phyloP scores from a whole-genome alignment of 2,797 vertebrate species.

The Alectoris magna region DNA sequence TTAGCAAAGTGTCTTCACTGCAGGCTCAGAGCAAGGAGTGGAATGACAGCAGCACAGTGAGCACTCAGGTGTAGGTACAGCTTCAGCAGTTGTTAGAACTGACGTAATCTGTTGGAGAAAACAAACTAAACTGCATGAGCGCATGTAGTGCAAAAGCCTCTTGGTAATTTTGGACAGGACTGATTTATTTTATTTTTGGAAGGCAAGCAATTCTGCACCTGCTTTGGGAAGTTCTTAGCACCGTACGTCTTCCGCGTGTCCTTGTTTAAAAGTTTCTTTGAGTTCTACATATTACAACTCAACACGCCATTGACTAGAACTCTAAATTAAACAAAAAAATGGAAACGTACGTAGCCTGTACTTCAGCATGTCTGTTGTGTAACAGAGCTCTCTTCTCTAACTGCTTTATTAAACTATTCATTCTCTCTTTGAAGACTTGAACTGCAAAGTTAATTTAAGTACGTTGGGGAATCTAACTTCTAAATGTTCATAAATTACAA shows the following conservation, averaged over 20 bases:
- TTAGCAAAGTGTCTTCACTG: constrained; percentile 7
- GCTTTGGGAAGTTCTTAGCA: background rate
- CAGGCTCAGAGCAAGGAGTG: background rate
- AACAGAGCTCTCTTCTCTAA: constrained; percentile 63
- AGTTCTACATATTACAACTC: background rate
- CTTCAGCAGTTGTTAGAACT: background rate
- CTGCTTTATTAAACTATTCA: constrained; percentile 74
- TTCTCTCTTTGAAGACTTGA: constrained; percentile 66
- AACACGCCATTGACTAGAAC: background rate
- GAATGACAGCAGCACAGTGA: background rate
- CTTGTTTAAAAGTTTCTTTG: background rate
- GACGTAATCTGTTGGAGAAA: background rate
- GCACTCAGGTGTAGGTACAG: background rate
- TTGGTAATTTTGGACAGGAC: background rate
- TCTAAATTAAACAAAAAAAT: background rate
- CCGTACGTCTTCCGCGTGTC: background rate
- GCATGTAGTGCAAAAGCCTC: background rate
- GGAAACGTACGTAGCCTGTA: background rate
- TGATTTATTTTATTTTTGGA: background rate
- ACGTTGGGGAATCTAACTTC: constrained; percentile 66
- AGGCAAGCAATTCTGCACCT: background rate
- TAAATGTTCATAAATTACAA: constrained; percentile 73
- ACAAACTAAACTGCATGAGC: background rate
- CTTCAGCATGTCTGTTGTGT: constrained; percentile 48
- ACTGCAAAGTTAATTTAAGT: constrained; percentile 69